Conservation (phyloP, 2,888 invertebrate genomes). For the Sycophila texana region DNA sequence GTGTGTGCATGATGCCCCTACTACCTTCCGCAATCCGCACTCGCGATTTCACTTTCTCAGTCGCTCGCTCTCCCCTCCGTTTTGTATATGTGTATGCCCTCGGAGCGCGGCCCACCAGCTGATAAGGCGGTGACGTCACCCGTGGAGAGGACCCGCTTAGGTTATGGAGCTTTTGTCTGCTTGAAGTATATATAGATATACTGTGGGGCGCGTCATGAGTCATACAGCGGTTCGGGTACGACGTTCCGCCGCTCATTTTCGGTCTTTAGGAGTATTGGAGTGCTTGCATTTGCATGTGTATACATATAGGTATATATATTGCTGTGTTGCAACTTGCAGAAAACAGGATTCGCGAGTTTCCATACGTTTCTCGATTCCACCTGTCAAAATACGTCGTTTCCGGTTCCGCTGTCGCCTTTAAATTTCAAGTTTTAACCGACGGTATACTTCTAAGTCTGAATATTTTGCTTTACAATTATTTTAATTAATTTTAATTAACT, state of each 20-base stretch:
- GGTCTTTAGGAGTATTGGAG: too few relatives aligned
- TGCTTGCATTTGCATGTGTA: too few relatives aligned
- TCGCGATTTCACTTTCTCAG: not conserved
- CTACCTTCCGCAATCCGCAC: too few relatives aligned
- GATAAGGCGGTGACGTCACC: conserved; percentile 50
- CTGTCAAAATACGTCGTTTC: not conserved
- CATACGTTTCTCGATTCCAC: conserved; percentile 1
- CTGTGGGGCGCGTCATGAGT: too few relatives aligned
- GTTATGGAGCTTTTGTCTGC: conserved; percentile 23
- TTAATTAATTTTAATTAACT: not conserved
- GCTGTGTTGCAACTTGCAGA: too few relatives aligned
- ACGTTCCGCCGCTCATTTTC: too few relatives aligned
- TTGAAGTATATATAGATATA: too few relatives aligned
- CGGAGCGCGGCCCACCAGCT: conserved; percentile 18
- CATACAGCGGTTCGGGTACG: too few relatives aligned
- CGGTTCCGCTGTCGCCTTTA: not conserved
- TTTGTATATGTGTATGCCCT: not conserved
- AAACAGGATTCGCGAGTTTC: conserved; percentile 2
- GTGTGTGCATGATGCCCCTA: not conserved
- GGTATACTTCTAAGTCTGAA: not conserved
- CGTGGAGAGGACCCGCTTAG: not conserved
- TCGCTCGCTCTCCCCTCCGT: not conserved
- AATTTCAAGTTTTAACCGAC: not conserved
- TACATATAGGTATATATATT: too few relatives aligned
- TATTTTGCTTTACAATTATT: not conserved